Base-by-base conservation (phyloP, 2,797 vertebrate genomes). In the Jordanella pulchra region DNA sequence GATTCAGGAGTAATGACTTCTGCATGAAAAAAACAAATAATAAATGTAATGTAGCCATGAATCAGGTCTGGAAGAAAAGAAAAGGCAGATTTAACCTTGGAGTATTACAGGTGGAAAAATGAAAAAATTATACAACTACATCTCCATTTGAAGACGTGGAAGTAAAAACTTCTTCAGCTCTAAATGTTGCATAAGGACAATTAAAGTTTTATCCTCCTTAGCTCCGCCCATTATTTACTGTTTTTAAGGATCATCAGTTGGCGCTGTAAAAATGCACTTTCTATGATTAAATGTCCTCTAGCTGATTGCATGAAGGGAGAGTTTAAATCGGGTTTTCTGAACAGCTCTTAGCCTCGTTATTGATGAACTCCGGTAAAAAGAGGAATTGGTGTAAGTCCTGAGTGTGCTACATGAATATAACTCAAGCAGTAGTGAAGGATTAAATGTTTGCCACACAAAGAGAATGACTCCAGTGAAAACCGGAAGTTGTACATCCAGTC, bases 231-330 rank as follows among this genome's bases (percentile, higher is more conserved):
- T 64, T 47, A 48, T 44, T 84, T 58, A 25, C 76, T 77, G 69
- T 72, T 54, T 72, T 79, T 83, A 77, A 73, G 64, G 81, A 77
- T 84, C 86, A 87, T 90, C 84, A 72, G 71, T 70, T 82, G 47
- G 56, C 63, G 71, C 77, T 56, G 30, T 86, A 77, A 92, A 88
- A 86, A 73, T 77, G 67, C 85, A 79, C 87, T 89, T 87, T 71
- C 79, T 42, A 42, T 89, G 87, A 93, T 93, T 89, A 91, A 91
- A 87, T 84, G 82, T 85, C 81, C 81, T 84, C 76, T 68, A 60
- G 72, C 64, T 84, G 72, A 81, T 58, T 67, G 65, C 80, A 80
- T 80, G 68, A 78, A 73, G 71, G 64, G 35, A 39, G 65, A 74
- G 69, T 86, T 82, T 35, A 65, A 79, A 82, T 80, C 76, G 76